phyloP scores from a whole-genome alignment of 2,113 vertebrate genomes.

The Xyliphius kryptos region DNA sequence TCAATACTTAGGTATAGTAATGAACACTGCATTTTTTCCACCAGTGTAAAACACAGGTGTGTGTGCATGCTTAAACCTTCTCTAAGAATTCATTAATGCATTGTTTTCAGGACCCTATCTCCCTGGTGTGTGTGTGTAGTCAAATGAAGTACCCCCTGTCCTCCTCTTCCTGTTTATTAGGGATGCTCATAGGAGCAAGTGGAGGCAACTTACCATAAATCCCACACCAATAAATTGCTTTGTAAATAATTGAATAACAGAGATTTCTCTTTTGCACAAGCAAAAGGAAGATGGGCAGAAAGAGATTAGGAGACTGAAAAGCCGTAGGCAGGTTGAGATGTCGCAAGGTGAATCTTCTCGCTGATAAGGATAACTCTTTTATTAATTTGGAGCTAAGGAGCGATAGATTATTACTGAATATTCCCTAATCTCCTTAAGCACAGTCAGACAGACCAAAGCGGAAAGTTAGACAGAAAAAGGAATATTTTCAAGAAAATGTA shows the following conservation, averaged over 20 bases:
- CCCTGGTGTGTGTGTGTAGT: too few relatives aligned
- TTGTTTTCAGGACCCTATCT: too few relatives aligned
- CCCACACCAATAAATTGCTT: slow-evolving; percentile 55
- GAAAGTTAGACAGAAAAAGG: slow-evolving; percentile 16
- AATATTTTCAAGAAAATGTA: background rate
- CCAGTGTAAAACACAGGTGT: too few relatives aligned
- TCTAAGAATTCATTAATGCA: too few relatives aligned
- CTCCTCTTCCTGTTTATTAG: slow-evolving; percentile 39
- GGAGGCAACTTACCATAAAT: slow-evolving; percentile 30
- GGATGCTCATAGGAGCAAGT: slow-evolving; percentile 39
- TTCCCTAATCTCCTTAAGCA: slow-evolving; percentile 44
- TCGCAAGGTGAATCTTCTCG: background rate
- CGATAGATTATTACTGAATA: slow-evolving; percentile 47
- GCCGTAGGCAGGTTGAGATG: slow-evolving; percentile 39
- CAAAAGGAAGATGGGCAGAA: slow-evolving; percentile 19
- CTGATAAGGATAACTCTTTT: slow-evolving; percentile 32
- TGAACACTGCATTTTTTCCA: too few relatives aligned
- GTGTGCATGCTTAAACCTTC: too few relatives aligned
- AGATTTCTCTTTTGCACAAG: slow-evolving; percentile 48
- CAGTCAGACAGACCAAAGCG: slow-evolving; percentile 8
- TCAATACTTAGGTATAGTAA: too few relatives aligned
- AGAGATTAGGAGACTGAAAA: slow-evolving; percentile 49
- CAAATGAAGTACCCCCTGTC: too few relatives aligned
- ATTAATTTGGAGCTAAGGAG: slow-evolving; percentile 49
- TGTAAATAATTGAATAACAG: slow-evolving; percentile 64